Conservation (phyloP, 1,140 invertebrate genomes). For the Drosophila leontia region DNA sequence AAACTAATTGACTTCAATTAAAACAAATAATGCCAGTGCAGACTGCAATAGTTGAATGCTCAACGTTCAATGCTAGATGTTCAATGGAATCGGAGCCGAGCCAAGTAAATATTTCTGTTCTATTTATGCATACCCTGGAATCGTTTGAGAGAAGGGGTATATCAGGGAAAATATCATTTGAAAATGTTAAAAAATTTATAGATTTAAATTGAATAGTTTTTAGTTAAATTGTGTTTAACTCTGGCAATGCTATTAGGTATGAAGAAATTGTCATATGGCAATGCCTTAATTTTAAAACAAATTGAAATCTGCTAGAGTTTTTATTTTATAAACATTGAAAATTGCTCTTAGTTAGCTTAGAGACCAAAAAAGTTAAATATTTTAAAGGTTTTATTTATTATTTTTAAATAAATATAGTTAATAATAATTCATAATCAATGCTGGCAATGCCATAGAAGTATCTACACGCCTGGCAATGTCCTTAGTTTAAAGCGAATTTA, state of each 20-base stretch:
- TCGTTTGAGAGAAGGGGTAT: not conserved
- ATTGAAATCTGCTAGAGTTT: too few relatives aligned
- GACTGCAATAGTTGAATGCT: slow-evolving; percentile 45
- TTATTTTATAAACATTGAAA: too few relatives aligned
- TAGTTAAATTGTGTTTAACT: not conserved
- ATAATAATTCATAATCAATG: too few relatives aligned
- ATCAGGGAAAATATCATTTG: not conserved
- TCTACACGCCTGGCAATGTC: not conserved
- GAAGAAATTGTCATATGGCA: not conserved
- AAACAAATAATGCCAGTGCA: slow-evolving; percentile 73
- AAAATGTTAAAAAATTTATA: not conserved
- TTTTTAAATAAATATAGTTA: too few relatives aligned
- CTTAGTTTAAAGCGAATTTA: not conserved
- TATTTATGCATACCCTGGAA: slow-evolving; percentile 20
- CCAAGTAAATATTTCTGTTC: slow-evolving; percentile 33
- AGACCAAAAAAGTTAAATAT: too few relatives aligned
- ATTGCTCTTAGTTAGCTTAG: too few relatives aligned
- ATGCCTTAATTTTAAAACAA: not conserved
- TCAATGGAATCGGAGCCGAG: slow-evolving; percentile 18
- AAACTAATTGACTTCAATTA: slow-evolving; percentile 84
- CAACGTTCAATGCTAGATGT: slow-evolving; percentile 42
- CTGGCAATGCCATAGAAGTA: too few relatives aligned
- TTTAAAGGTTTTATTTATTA: too few relatives aligned
- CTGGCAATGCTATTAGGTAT: not conserved
- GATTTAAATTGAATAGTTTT: not conserved